Base-by-base conservation (phyloP, 2,113 vertebrate species). In the Ameiurus melas region DNA sequence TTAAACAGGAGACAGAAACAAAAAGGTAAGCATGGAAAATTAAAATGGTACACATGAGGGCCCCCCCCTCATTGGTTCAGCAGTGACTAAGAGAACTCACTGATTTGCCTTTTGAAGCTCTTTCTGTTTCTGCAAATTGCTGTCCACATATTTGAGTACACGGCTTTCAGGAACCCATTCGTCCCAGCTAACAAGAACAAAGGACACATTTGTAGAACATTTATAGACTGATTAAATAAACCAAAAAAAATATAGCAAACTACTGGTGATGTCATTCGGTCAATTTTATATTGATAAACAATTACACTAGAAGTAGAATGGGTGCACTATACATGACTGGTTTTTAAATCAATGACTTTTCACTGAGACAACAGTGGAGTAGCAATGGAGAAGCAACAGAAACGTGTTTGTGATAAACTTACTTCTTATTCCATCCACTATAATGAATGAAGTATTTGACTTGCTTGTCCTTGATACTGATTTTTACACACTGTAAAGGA, bases 371-470 rank as follows among this genome's bases (percentile, higher is more conserved):
- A 16, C 53, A 27, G n/a, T n/a, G n/a, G n/a, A n/a, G n/a, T n/a
- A n/a, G 30, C 10, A 16, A 66, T 57, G 20, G 62, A n/a, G 43
- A 71, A 84, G 36, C 36, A 77, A 13, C 27, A 53, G 25, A 53
- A 79, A 79, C 19, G 51, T 8, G 55, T 9, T 30, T 78, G 79
- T 58, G 55, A 27, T 1, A 60, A 43, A 97, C 98, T 98, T 95
- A 99, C 98, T 99, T 99, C 93, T 99, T 99, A 95, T 99, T 99
- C 98, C 98, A 99, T 68, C 98, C 98, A 91, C 98, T 99, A 95
- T 99, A 99, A 97, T 99, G 98, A 96, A 99, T 99, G 47, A 99
- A 99, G 94, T 99, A 99, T 92, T 99, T 99, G 94, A 99, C 98
- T 95, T 99, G 98, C 93, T 99, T 99, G 93, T 99, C 98, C 96